Base-by-base conservation (phyloP, 2,113 vertebrate genomes). In the Mola mola region DNA sequence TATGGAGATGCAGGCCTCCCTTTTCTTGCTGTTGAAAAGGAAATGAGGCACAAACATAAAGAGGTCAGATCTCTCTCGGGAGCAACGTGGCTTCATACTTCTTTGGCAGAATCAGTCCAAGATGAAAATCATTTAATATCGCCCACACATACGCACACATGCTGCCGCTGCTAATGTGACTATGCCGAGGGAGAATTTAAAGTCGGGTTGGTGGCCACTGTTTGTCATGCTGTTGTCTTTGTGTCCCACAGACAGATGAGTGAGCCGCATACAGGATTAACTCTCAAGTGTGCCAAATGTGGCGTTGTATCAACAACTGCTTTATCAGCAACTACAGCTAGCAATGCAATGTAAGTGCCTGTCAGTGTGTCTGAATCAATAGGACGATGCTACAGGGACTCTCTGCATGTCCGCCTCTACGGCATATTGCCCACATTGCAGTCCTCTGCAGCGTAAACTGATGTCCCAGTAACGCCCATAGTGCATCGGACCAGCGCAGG, bases 261-360 rank as follows among this genome's bases (percentile, higher is more conserved):
- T 90, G 97, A 99, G 93, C 97, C 97, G 88, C 96, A 99, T 94
- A 96, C 96, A 92, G 96, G 97, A 94, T 94, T 99, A 93, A 98
- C 97, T 90, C 95, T 99, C 94, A 99, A 98, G 95, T 99, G 97
- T 94, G 96, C 97, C 94, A 99, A 99, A 93, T 99, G 97, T 93
- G 97, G 97, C 90, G 96, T 99, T 91, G 96, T 99, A 94, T 99
- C 97, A 92, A 99, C 97, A 93, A 98, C 97, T 93, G 96, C 97
- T 95, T 95, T 99, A 92, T 99, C 97, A 93, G 96, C 97, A 90
- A 97, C 97, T 92, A 99, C 97, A 89, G 96, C 97, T 89, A 99
- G 97, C 96, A 99, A 99, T 72, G 97, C 97, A 92, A 99, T 99
- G 97, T 99, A 96, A 98, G 97, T 97, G 93, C 91, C 89, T 69